Conservation (phyloP, 1,140 invertebrate genomes). For the Zelostemma sp. region DNA sequence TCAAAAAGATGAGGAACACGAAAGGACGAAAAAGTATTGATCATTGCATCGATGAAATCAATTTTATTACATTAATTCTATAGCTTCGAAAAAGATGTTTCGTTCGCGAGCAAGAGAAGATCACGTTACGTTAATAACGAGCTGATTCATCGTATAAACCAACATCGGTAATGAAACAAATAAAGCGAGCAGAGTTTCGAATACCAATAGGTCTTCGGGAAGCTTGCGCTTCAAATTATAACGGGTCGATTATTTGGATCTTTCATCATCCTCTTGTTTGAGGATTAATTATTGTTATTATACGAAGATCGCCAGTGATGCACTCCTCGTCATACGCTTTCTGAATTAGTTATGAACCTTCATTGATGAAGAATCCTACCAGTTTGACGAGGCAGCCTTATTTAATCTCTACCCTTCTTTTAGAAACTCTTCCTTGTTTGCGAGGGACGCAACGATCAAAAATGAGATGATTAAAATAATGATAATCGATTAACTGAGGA, state of each 20-base stretch:
- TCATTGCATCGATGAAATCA: too few relatives aligned
- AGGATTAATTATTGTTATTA: constrained; percentile 50
- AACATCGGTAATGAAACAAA: constrained; percentile 36
- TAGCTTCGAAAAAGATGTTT: too few relatives aligned
- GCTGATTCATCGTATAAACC: constrained; percentile 47
- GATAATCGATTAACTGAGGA: neutral
- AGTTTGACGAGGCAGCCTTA: neutral
- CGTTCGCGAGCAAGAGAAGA: too few relatives aligned
- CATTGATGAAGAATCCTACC: neutral
- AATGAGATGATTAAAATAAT: too few relatives aligned
- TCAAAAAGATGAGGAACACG: too few relatives aligned
- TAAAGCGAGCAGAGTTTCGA: constrained; percentile 37
- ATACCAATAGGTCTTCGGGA: constrained; percentile 28
- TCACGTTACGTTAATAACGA: constrained; percentile 35
- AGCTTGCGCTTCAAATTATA: constrained; percentile 28
- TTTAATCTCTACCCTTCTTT: neutral
- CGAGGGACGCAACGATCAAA: neutral
- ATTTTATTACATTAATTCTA: too few relatives aligned
- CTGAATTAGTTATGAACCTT: constrained; percentile 22
- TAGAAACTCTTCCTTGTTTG: neutral
- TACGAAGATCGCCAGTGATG: constrained; percentile 24
- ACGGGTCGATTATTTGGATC: constrained; percentile 44
- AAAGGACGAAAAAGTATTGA: too few relatives aligned
- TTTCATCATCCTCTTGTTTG: constrained; percentile 34
- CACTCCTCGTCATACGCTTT: constrained; percentile 11